These are phyloP conservation scores for Dromococcyx pavoninus DNA, from an alignment of 2,797 vertebrate species.

Conservation along the genomic window DNA sequence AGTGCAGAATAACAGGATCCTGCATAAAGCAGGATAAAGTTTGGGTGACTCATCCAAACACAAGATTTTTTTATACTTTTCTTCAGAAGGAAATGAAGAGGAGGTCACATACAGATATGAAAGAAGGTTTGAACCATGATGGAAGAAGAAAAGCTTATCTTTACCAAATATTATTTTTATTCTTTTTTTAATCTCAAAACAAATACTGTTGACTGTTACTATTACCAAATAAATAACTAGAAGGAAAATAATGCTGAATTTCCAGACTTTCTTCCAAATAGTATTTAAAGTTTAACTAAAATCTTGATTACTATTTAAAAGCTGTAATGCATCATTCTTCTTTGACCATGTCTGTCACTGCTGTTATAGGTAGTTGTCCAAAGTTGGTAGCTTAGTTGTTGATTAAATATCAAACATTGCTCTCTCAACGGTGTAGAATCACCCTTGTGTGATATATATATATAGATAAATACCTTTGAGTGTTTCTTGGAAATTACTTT, in stretches of 20 bases:
- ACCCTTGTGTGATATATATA: not conserved
- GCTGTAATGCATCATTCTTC: not conserved
- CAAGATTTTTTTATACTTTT: not conserved
- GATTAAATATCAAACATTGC: not conserved
- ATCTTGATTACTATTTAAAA: not conserved
- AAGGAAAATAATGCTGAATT: not conserved
- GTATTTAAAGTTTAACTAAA: slow-evolving; percentile 45
- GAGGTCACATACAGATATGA: not conserved
- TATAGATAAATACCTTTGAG: not conserved
- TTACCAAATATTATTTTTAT: not conserved
- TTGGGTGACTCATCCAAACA: slow-evolving; percentile 13
- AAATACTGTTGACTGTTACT: not conserved
- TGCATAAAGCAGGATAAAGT: not conserved
- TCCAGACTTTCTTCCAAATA: not conserved
- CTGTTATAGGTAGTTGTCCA: not conserved
- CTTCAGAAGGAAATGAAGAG: not conserved
- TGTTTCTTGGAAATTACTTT: not conserved
- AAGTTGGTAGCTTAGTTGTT: slow-evolving; percentile 24
- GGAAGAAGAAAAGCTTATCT: not conserved
- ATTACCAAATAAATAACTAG: not conserved
- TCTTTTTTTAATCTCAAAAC: not conserved
- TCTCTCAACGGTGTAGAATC: not conserved
- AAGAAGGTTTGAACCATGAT: not conserved
- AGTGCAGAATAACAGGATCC: not conserved
- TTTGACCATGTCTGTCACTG: not conserved